These are phyloP conservation scores for Perodicticus potto DNA, from an alignment of 2,797 vertebrate species.

Conservation along the genomic window DNA sequence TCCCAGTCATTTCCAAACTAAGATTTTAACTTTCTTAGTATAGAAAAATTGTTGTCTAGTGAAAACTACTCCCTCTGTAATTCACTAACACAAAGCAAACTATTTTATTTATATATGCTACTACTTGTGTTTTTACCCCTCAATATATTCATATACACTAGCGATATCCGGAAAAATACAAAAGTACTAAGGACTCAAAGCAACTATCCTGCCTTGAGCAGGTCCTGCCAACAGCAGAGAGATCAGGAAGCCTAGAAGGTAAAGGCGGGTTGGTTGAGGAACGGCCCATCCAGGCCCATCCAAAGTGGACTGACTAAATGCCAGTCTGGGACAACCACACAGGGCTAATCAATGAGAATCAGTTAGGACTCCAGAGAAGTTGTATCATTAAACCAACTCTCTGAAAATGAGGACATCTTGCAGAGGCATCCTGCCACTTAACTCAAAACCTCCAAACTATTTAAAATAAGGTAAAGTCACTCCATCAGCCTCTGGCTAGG, in stretches of 20 bases:
- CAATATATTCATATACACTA: not conserved
- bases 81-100: slow-evolving; percentile 23
- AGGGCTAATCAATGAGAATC: not conserved
- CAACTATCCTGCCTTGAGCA: not conserved
- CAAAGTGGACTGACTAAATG: not conserved
- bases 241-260: not conserved
- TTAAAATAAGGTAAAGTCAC: slow-evolving; percentile 41
- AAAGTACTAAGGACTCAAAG: not conserved
- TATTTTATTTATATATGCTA: not conserved
- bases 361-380: not conserved
- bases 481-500: not conserved
- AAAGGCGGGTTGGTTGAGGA: not conserved
- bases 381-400: not conserved
- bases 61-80: not conserved
- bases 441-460: not conserved
- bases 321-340: not conserved
- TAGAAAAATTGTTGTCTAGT: not conserved
- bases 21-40: slow-evolving; percentile 34
- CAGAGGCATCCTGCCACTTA: not conserved
- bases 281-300: not conserved
- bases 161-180: not conserved
- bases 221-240: not conserved
- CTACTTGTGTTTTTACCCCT: slow-evolving; percentile 1
- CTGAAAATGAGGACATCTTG: slow-evolving; percentile 2
- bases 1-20: slow-evolving; percentile 24